Percentiles rank a stretch among this genome's conserved stretches.
phyloP scores from a whole-genome alignment of 2,113 vertebrate species.

The Natator depressus region DNA sequence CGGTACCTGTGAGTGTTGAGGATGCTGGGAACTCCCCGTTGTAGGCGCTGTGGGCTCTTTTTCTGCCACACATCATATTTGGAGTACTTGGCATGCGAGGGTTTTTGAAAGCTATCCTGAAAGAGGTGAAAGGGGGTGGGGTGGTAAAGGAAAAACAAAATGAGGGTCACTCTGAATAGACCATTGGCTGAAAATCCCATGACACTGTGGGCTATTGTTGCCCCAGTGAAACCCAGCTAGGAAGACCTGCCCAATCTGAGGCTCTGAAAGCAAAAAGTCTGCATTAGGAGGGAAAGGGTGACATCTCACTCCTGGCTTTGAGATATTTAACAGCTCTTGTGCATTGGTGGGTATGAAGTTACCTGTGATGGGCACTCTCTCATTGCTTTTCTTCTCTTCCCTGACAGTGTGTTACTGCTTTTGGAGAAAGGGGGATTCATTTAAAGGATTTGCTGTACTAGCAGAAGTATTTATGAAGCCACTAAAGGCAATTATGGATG shows the following conservation, averaged over 20 bases:
- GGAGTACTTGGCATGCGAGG: conserved; percentile 86
- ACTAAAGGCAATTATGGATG: not conserved
- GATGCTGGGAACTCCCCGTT: conserved; percentile 88
- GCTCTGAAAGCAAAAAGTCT: not conserved
- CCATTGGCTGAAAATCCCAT: not conserved
- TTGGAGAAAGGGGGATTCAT: not conserved
- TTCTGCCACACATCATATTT: conserved; percentile 90
- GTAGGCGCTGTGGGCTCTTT: conserved; percentile 88
- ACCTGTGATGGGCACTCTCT: not conserved
- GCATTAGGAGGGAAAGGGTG: not conserved
- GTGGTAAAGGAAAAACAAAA: not conserved
- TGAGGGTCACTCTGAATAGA: not conserved
- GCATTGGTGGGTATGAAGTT: not conserved
- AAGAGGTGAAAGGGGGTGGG: conserved; percentile 9
- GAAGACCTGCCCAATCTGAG: not conserved
- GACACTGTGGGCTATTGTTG: not conserved
- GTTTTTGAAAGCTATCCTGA: conserved; percentile 88
- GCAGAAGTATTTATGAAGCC: not conserved
- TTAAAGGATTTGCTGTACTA: not conserved
- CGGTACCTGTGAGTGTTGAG: conserved; percentile 85
- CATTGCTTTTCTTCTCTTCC: not conserved
- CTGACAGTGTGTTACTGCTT: not conserved
- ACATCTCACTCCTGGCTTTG: not conserved
- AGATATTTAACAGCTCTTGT: not conserved
- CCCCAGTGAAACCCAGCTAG: not conserved